A percentile compares a stretch with the other conserved stretches of the same genome.
Evolutionary conservation across 2,113 vertebrate species (phyloP).

Genomic region (Callocephalon fimbriatum): DNA sequence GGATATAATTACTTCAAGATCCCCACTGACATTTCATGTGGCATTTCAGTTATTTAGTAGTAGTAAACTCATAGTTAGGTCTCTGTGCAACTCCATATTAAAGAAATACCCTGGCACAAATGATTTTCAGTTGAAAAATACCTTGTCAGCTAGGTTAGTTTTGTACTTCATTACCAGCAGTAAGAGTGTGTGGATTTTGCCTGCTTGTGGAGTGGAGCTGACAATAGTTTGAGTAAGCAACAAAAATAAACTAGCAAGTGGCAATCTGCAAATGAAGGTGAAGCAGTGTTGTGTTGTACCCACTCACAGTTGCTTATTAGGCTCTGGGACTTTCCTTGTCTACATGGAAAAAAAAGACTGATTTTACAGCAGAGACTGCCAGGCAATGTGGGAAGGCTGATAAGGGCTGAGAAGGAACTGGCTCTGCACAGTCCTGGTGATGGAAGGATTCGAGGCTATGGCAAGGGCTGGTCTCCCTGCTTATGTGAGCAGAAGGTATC

Average conservation of each 20-base stretch:
- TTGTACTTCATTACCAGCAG: neutral
- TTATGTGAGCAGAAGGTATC: neutral
- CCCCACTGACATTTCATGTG: neutral
- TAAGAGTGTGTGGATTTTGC: neutral
- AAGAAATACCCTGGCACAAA: neutral
- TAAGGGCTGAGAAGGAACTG: neutral
- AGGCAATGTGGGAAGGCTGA: neutral
- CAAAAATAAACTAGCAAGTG: neutral
- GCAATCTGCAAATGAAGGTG: neutral
- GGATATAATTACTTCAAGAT: neutral
- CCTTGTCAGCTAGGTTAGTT: neutral
- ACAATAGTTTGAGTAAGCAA: neutral
- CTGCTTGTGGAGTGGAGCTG: neutral
- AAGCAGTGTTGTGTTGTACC: neutral
- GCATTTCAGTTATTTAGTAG: neutral
- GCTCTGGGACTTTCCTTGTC: neutral
- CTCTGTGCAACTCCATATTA: neutral
- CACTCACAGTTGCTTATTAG: neutral
- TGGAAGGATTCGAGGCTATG: neutral
- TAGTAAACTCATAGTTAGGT: neutral
- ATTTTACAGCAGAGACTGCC: neutral
- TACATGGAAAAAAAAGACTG: neutral
- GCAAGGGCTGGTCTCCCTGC: neutral
- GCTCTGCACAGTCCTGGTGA: fast-evolving
- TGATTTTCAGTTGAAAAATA: neutral